phyloP scores from a whole-genome alignment of 2,888 invertebrate species.

The Girardia tigrina region DNA sequence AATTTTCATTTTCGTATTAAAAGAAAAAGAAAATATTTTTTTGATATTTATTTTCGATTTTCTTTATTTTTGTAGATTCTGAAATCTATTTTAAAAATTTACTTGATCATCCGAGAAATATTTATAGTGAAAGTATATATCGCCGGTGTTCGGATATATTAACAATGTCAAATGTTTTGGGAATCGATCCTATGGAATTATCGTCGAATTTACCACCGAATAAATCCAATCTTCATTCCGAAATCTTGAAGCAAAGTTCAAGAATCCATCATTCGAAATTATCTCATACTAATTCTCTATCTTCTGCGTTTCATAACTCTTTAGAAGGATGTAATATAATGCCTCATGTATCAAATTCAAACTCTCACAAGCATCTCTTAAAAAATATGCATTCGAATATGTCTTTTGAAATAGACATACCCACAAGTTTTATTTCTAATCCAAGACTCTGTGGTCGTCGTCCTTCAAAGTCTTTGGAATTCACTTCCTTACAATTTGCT shows the following conservation, averaged over 20 bases:
- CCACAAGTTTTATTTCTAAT: not conserved
- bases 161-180: not conserved
- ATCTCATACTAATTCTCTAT: not conserved
- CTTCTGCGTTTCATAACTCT: not conserved
- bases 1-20: too few relatives aligned
- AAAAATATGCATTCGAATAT: constrained; percentile 1
- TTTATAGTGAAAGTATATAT: not conserved
- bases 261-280: constrained; percentile 19
- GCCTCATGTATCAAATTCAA: not conserved
- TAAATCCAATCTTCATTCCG: not conserved
- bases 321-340: not conserved
- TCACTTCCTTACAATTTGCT: not conserved
- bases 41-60: not conserved
- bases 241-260: not conserved
- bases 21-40: too few relatives aligned
- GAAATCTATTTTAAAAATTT: not conserved
- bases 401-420: not conserved
- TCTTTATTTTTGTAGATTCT: not conserved
- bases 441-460: not conserved
- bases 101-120: not conserved
- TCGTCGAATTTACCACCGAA: not conserved
- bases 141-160: constrained; percentile 17
- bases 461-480: not conserved
- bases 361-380: not conserved
- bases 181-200: not conserved